Percentiles rank a stretch among this genome's conserved stretches.
Evolutionary conservation across 2,888 invertebrate species (phyloP).

Genomic region (Microplitis manilae): DNA sequence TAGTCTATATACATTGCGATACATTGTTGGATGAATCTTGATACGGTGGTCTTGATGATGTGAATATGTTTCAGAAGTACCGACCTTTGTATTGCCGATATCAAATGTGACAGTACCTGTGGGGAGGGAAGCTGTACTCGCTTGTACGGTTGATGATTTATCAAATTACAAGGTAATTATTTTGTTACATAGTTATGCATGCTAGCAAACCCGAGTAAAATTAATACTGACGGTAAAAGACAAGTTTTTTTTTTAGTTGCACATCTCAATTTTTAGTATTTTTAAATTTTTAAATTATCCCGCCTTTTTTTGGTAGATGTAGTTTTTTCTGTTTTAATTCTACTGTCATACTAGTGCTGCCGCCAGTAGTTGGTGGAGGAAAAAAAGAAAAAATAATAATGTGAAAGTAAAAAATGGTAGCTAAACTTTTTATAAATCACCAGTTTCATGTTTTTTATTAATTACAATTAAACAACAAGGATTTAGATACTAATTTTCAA

Average conservation of each 20-base stretch:
- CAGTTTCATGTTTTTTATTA: too few relatives aligned
- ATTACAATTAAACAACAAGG: too few relatives aligned
- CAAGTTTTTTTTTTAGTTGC: not conserved
- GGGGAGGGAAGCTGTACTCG: conserved; percentile 86
- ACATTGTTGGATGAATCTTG: not conserved
- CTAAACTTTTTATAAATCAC: too few relatives aligned
- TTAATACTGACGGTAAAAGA: not conserved
- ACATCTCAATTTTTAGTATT: too few relatives aligned
- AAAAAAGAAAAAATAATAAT: too few relatives aligned
- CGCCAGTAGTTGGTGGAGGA: too few relatives aligned
- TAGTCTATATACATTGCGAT: not conserved
- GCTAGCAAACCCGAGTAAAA: not conserved
- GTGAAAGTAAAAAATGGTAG: too few relatives aligned
- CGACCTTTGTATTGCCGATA: conserved; percentile 86
- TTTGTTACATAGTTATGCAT: not conserved
- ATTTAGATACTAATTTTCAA: too few relatives aligned
- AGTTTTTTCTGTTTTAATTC: too few relatives aligned
- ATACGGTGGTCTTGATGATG: conserved; percentile 6
- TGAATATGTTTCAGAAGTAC: conserved; percentile 78
- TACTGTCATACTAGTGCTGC: too few relatives aligned
- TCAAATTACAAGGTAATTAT: conserved; percentile 84
- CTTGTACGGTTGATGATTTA: conserved; percentile 89
- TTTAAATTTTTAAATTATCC: too few relatives aligned
- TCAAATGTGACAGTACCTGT: conserved; percentile 88
- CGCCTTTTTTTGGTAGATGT: too few relatives aligned